Evolutionary conservation across 2,797 vertebrate species (phyloP).

Genomic region (Galagoides demidoff): DNA sequence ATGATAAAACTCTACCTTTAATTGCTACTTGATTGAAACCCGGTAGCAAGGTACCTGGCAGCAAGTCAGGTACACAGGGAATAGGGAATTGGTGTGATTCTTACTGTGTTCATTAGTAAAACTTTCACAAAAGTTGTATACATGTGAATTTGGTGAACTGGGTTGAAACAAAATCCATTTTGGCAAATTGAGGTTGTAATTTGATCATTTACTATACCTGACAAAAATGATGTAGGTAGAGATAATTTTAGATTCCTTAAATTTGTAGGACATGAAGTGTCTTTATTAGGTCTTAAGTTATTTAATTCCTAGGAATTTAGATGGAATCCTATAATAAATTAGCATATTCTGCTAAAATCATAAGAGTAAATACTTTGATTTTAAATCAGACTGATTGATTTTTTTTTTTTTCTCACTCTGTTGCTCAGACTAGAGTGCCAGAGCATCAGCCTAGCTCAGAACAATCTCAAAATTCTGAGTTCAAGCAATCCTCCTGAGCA

Average conservation of each 20-base stretch:
- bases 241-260: not conserved
- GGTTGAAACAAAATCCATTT: conserved; percentile 12
- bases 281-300: not conserved
- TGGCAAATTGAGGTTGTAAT: conserved; percentile 8
- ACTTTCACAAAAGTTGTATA: not conserved
- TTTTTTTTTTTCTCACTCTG: no score
- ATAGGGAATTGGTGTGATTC: not conserved
- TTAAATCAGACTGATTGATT: not conserved
- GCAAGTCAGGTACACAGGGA: not conserved
- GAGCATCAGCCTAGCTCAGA: no score
- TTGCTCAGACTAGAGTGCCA: no score
- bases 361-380: not conserved
- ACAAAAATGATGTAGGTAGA: not conserved
- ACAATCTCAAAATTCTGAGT: no score
- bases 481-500: no score
- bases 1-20: not conserved
- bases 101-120: not conserved
- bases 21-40: conserved; percentile 22
- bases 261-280: conserved; percentile 25
- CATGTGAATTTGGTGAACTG: not conserved
- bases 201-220: not conserved
- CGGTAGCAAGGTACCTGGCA: not conserved
- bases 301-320: conserved; percentile 28
- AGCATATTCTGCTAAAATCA: not conserved
- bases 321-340: conserved; percentile 4